Evolutionary conservation across 2,888 invertebrate genomes (phyloP), one percentile per base, ranked within the genome.

Genomic region (Synanthedon vespiformis): DNA sequence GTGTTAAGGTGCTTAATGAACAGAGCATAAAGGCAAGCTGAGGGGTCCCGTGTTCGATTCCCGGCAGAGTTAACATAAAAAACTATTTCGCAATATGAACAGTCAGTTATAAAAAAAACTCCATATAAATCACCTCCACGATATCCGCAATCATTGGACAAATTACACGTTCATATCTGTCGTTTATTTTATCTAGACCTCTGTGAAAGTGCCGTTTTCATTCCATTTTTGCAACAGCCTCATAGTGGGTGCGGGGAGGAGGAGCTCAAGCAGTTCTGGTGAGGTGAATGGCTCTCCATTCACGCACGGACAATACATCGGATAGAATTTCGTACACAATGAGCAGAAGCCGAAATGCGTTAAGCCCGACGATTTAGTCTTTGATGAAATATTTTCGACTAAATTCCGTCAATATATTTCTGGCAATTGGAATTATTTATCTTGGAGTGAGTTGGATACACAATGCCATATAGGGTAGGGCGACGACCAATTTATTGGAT

Each of bases 251-350:
- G 52, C 12, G 47, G 40, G 50, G 53, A 14, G 49, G 48, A 55
- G 57, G 52, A 57, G 64, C 52, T 55, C 64, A 57, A 54, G 48
- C 34, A 51, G 52, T 64, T 64, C 67, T 18, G 52, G 55, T 50
- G 52, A 53, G 54, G 57, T 53, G 61, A 62, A 67, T 62, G 62
- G 62, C 60, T 34, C 60, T 52, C 58, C 66, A 65, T 63, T 65
- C 63, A 59, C 54, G 57, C 52, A 55, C 57, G 50, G 60, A 67
- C 65, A 67, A 66, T 65, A 62, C 62, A 57, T 55, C 61, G 62
- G 67, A 68, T 63, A 54, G 60, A 56, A 57, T 52, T 53, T 57
- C 52, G 53, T 50, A 54, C 55, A 69, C 66, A 69, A 69, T 61
- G 55, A 55, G 60, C 55, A 27, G 54, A 55, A 56, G 54, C 56